Evolutionary conservation across 2,888 invertebrate species (phyloP).

Genomic region (Mimumesa dahlbomi): DNA sequence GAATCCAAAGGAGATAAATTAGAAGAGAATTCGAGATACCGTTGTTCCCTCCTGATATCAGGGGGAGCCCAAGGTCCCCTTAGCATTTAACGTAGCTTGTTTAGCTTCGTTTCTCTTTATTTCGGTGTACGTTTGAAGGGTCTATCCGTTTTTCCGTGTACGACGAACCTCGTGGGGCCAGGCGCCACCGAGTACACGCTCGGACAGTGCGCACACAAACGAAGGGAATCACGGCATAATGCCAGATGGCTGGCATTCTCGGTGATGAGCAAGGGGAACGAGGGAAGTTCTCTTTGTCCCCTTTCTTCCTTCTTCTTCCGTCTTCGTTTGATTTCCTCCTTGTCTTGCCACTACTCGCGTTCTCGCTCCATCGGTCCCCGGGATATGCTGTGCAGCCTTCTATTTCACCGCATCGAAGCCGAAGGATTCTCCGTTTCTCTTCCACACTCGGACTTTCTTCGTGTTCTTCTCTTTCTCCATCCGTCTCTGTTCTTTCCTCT

Average conservation of each 20-base stretch:
- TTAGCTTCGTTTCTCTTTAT: too few species aligned
- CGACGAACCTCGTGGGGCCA: conserved; percentile 40
- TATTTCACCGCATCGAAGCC: conserved; percentile 12
- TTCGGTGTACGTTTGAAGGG: too few species aligned
- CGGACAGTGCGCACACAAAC: conserved; percentile 7
- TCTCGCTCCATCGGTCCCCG: conserved; percentile 26
- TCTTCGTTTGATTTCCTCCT: background rate
- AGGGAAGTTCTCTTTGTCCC: conserved; percentile 44
- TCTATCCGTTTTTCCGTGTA: background rate
- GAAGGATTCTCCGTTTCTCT: conserved; percentile 5
- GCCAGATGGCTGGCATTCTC: conserved; percentile 64
- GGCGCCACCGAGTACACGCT: conserved; percentile 56
- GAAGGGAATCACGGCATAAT: conserved; percentile 45
- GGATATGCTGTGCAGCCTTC: conserved; percentile 29
- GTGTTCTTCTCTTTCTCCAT: background rate
- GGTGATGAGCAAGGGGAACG: conserved; percentile 39
- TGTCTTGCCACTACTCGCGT: background rate
- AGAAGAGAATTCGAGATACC: too few species aligned
- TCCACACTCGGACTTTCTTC: background rate
- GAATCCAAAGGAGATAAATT: too few species aligned
- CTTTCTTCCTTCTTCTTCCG: conserved; percentile 11
- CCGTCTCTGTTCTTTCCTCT: conserved; percentile 5
- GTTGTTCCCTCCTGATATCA: too few species aligned
- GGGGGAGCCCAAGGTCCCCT: too few species aligned
- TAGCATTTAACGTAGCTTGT: too few species aligned